phyloP scores from a whole-genome alignment of 2,113 vertebrate species.

The Python bivittatus region DNA sequence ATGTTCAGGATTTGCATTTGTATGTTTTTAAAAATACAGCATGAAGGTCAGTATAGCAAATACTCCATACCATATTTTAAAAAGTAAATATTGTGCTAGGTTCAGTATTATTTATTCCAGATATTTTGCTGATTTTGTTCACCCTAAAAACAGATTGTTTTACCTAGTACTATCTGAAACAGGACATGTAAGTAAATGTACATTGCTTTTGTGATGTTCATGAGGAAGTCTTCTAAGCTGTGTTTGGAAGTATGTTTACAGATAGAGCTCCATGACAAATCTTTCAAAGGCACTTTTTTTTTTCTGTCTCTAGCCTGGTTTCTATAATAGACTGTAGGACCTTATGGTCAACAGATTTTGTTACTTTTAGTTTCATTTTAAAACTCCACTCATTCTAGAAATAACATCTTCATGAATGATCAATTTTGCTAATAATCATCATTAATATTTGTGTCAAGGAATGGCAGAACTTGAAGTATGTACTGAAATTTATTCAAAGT shows the following conservation, averaged over 20 bases:
- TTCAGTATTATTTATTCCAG: background rate
- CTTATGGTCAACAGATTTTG: background rate
- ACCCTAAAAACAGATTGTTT: background rate
- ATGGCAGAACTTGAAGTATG: background rate
- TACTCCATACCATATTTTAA: background rate
- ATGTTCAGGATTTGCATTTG: background rate
- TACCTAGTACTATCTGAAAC: background rate
- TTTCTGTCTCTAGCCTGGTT: background rate
- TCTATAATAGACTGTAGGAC: background rate
- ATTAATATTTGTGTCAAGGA: background rate
- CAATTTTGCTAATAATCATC: background rate
- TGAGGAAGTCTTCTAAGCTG: background rate
- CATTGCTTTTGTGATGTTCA: background rate
- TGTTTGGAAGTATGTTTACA: background rate
- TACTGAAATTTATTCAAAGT: background rate
- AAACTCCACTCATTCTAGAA: background rate
- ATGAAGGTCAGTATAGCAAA: background rate
- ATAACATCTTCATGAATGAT: background rate
- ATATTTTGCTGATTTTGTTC: background rate
- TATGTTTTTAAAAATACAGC: slow-evolving; percentile 22
- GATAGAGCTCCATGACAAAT: background rate
- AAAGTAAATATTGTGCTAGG: background rate
- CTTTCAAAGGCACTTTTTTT: background rate
- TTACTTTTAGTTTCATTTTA: background rate
- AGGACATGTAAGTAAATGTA: background rate